Evolutionary conservation across 2,888 invertebrate genomes (phyloP).

Genomic region (Seladonia tumulorum): DNA sequence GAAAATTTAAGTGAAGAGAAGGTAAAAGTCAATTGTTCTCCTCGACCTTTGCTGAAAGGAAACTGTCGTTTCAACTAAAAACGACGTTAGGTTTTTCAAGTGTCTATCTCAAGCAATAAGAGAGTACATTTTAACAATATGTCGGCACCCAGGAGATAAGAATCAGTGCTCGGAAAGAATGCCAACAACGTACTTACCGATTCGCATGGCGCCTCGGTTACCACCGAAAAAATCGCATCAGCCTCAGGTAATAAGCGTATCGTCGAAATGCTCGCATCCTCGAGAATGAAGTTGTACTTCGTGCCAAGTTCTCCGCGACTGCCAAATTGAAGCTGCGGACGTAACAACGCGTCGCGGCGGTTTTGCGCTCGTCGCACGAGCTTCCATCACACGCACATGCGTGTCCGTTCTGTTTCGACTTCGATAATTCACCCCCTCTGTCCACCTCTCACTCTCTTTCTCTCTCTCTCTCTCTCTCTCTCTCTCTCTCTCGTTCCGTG

Average conservation of each 20-base stretch:
- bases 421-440: not conserved
- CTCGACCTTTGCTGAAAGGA: too few relatives aligned
- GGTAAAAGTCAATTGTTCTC: too few relatives aligned
- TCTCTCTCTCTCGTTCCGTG: not conserved
- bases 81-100: too few relatives aligned
- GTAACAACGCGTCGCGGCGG: conserved; percentile 36
- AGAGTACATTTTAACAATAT: not conserved
- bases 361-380: conserved; percentile 32
- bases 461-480: not conserved
- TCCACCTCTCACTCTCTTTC: not conserved
- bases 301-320: conserved; percentile 52
- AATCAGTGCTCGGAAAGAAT: not conserved
- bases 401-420: conserved; percentile 7
- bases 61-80: too few relatives aligned
- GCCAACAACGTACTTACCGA: not conserved
- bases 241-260: conserved; percentile 34
- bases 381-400: not conserved
- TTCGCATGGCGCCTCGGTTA: conserved; percentile 39
- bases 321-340: conserved; percentile 48
- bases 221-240: conserved; percentile 3
- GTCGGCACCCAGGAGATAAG: not conserved
- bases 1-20: too few relatives aligned
- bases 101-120: too few relatives aligned
- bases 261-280: conserved; percentile 17
- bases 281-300: conserved; percentile 55